Evolutionary conservation across 2,888 invertebrate genomes (phyloP), one percentile per base, ranked within the genome.

Genomic region (Aphodius sticticus): DNA sequence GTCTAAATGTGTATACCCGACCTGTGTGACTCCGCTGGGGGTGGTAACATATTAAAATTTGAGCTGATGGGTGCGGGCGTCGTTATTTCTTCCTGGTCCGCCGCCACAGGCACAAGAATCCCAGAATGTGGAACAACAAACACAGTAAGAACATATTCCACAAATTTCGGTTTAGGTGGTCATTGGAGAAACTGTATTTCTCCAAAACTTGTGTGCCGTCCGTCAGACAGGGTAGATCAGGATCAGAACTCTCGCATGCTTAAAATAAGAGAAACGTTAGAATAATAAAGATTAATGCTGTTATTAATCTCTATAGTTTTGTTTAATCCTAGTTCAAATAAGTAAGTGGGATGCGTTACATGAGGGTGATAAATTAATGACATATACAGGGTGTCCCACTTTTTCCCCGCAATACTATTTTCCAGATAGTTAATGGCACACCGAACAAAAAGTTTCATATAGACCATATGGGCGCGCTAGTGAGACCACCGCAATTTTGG

Each of bases 141-240:
- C 94, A 95, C 0, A 96, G 90, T 6, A 91, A 86, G 74, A 93
- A 82, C 89, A 96, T 93, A 1, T 93, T 92, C 80, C 92, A 85
- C 75, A 96, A 90, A 88, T 96, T 94, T 1, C 89, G 87, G 89
- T 92, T 91, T 69, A 96, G 91, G 85, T 94, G 91, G 69, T 87
- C 88, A 79, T 91, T 91, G 0, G 91, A 88, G 88, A 96, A 96
- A 88, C 95, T 95, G 86, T 94, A 96, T 80, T 92, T 92, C 69
- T 92, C 91, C 71, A 96, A 90, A 0, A 96, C 96, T 85, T 94
- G 93, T 16, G 91, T 89, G 0, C 96, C 96, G 2, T 92, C 92
- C 81, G 91, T 92, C 76, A 96, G 88, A 86, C 96, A 97, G 0
- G 96, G 96, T 6, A 93, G 87, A 6, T 93, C 93, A 0, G 91